Evolutionary conservation across 2,113 vertebrate genomes (phyloP).

Genomic region (Xiphophorus maculatus): DNA sequence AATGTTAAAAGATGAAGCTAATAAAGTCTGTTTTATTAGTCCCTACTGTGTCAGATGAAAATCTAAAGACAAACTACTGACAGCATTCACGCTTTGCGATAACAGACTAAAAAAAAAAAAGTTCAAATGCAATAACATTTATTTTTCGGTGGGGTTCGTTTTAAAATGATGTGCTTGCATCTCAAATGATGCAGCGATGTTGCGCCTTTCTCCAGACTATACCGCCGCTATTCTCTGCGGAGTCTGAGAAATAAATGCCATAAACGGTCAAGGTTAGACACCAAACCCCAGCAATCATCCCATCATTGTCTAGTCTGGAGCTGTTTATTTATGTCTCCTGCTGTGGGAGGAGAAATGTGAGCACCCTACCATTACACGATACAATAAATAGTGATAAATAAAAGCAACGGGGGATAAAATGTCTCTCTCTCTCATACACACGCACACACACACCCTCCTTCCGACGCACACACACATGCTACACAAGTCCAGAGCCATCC

Average conservation of each 20-base stretch:
- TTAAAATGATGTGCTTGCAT: background rate
- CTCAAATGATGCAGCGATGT: background rate
- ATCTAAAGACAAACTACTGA: no score
- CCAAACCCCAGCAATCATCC: constrained; percentile 41
- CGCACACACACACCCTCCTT: constrained; percentile 11
- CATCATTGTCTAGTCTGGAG: constrained; percentile 56
- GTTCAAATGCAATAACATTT: no score
- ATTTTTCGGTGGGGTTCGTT: background rate
- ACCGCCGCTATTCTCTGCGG: background rate
- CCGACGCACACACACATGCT: constrained; percentile 27
- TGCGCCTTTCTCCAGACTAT: no score
- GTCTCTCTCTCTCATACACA: constrained; percentile 37
- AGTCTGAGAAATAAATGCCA: constrained; percentile 33
- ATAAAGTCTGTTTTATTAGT: no score
- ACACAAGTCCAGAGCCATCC: constrained; percentile 60
- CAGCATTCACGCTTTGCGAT: no score
- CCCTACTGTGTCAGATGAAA: no score
- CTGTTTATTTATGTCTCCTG: constrained; percentile 67
- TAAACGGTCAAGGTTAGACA: constrained; percentile 57
- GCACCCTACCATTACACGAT: constrained; percentile 32
- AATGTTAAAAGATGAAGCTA: no score
- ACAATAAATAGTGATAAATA: constrained; percentile 64
- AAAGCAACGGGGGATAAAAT: constrained; percentile 51
- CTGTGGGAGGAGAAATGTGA: constrained; percentile 60
- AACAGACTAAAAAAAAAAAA: no score